Base-by-base conservation (phyloP, 1,140 invertebrate species). In the Nixonia krombeini region DNA sequence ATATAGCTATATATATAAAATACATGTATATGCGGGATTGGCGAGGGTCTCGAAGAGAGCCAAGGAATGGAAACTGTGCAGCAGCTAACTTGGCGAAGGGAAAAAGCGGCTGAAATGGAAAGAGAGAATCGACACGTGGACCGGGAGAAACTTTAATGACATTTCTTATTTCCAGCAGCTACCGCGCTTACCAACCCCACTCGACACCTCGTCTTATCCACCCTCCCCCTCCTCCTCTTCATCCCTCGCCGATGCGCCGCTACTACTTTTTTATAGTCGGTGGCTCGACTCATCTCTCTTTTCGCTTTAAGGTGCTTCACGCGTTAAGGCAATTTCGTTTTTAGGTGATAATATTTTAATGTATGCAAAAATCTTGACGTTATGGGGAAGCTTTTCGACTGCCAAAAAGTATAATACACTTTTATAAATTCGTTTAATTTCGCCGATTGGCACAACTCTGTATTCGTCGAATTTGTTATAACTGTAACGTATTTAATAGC, bases 91-190 rank as follows among this genome's bases (percentile, higher is more conserved):
- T n/a, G n/a, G n/a, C n/a, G n/a, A 47, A 47, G 17, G 21, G 38
- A 23, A 47, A 31, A 50, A 52, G 35, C 44, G 52, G 53, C 44
- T 38, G 35, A 37, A 41, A 31, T 51, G 63, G 44, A 50, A 49
- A 56, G 66, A 59, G 46, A 50, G 67, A 67, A 72, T 74, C 69
- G 65, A 74, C 65, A 65, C 70, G 41, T 52, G 42, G 41, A 29
- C 65, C 57, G 37, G 47, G 59, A 59, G 65, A 74, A 72, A 72
- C 72, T 74, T 74, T 74, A 74, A 74, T 74, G 69, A 74, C 70
- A 72, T 74, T 74, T 74, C 72, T 74, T 74, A 74, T 72, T 72
- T 72, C 64, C 45, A 47, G 31, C 41, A 62, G 21, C 41, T 29
- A 51, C 57, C 18, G 17, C 51, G 55, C 23, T 49, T 44, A 15